Evolutionary conservation across 2,797 vertebrate species (phyloP).

Genomic region (Chelon auratus): DNA sequence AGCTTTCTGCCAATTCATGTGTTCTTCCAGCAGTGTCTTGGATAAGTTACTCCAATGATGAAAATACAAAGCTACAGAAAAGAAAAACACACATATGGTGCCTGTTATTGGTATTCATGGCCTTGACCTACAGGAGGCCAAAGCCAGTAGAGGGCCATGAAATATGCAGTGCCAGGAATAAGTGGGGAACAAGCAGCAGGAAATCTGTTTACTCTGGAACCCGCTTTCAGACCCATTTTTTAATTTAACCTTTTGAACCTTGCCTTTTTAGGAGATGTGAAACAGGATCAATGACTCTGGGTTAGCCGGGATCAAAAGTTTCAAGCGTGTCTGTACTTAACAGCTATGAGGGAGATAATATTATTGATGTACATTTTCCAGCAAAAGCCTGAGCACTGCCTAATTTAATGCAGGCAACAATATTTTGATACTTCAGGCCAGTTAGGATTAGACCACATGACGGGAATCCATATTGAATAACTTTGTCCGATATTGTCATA

Average conservation of each 20-base stretch:
- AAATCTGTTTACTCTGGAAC: conserved; percentile 68
- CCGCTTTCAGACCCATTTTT: conserved; percentile 40
- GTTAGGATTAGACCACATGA: conserved; percentile 27
- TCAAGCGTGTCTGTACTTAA: conserved; percentile 20
- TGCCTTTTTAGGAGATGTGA: conserved; percentile 19
- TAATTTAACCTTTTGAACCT: conserved; percentile 58
- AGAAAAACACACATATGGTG: conserved; percentile 32
- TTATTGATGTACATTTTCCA: conserved; percentile 48
- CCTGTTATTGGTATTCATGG: conserved; percentile 49
- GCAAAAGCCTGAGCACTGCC: conserved; percentile 29
- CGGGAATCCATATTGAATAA: conserved; percentile 30
- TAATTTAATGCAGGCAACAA: conserved; percentile 32
- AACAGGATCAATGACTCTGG: conserved; percentile 20
- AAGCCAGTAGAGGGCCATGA: conserved; percentile 54
- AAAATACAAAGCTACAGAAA: conserved; percentile 25
- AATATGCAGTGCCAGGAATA: conserved; percentile 54
- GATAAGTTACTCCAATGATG: conserved; percentile 25
- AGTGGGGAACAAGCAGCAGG: conserved; percentile 58
- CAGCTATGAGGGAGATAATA: conserved; percentile 35
- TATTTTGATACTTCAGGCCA: conserved; percentile 41
- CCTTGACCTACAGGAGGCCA: conserved; percentile 56
- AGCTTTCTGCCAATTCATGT: conserved; percentile 5
- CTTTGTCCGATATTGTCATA: background rate
- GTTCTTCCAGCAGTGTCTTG: background rate
- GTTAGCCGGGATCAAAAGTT: conserved; percentile 46